Evolutionary conservation across 2,888 invertebrate genomes (phyloP).

Genomic region (Microdon myrmicae): DNA sequence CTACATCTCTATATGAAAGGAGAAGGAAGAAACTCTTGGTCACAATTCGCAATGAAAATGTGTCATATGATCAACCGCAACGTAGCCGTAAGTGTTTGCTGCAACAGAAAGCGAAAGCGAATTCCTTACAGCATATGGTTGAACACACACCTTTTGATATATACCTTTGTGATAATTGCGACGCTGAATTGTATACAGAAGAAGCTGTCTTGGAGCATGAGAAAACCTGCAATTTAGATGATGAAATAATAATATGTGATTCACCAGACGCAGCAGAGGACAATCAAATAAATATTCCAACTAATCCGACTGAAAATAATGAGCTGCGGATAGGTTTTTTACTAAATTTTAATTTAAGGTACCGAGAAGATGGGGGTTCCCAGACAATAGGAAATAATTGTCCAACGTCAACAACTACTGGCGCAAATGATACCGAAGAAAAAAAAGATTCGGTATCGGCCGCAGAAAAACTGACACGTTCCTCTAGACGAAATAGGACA

Average conservation of each 20-base stretch:
- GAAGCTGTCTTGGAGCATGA: conserved; percentile 70
- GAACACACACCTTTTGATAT: conserved; percentile 74
- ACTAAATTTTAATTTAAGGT: conserved; percentile 67
- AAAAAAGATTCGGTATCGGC: conserved; percentile 16
- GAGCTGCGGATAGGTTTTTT: conserved; percentile 66
- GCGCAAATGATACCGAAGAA: conserved; percentile 52
- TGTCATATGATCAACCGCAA: conserved; percentile 67
- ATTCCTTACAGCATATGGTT: conserved; percentile 67
- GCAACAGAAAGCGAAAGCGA: conserved; percentile 64
- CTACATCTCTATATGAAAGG: conserved; percentile 77
- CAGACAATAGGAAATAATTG: conserved; percentile 27
- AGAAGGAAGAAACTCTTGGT: conserved; percentile 75
- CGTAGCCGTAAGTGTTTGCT: conserved; percentile 67
- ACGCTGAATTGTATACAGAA: conserved; percentile 75
- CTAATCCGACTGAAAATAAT: conserved; percentile 58
- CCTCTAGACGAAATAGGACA: conserved; percentile 66
- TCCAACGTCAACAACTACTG: no score
- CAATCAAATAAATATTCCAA: conserved; percentile 49
- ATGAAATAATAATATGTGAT: conserved; percentile 66
- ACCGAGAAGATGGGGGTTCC: conserved; percentile 47
- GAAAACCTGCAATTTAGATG: conserved; percentile 67
- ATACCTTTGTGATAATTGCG: conserved; percentile 80
- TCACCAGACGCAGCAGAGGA: conserved; percentile 60
- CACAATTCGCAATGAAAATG: conserved; percentile 80
- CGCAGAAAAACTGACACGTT: conserved; percentile 60